These are phyloP conservation scores for Caenorhabditis plicata DNA, from an alignment of 2,888 invertebrate genomes.

Conservation along the genomic window DNA sequence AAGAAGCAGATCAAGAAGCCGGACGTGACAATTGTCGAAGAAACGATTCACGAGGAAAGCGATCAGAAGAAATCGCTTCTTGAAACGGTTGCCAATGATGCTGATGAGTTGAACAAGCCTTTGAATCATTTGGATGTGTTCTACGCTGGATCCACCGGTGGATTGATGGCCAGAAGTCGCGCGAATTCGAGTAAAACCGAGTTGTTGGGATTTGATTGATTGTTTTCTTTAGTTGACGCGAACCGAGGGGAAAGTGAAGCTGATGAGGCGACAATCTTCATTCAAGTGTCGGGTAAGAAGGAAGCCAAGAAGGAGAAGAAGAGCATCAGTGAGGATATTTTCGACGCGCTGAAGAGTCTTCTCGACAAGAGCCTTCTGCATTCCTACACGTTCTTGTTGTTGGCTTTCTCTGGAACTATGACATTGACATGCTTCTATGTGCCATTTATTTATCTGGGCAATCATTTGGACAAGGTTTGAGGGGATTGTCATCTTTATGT, in stretches of 20 bases:
- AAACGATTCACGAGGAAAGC: conserved; percentile 34
- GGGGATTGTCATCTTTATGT: conserved; percentile 70
- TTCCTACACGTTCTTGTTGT: conserved; percentile 83
- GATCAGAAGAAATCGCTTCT: conserved; percentile 17
- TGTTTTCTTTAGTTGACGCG: conserved; percentile 2
- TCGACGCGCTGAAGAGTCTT: conserved; percentile 33
- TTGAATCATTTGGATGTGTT: conserved; percentile 85
- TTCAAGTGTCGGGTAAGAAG: conserved; percentile 15
- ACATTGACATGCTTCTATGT: conserved; percentile 95
- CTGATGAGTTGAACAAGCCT: conserved; percentile 70
- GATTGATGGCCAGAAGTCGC: conserved; percentile 60
- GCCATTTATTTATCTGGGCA: conserved; percentile 83
- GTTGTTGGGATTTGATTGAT: neutral
- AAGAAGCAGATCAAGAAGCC: conserved; percentile 55
- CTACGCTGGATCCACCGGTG: conserved; percentile 78
- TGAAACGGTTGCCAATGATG: conserved; percentile 48
- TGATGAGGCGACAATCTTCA: conserved; percentile 8
- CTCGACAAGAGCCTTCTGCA: conserved; percentile 79
- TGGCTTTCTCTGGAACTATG: conserved; percentile 85
- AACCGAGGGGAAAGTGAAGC: conserved; percentile 8
- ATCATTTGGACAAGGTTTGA: conserved; percentile 71
- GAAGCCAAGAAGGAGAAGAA: conserved; percentile 12
- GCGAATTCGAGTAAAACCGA: conserved; percentile 26
- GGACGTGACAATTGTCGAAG: conserved; percentile 45
- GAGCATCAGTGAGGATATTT: conserved; percentile 2